These are phyloP conservation scores for Numenius arquata DNA, from an alignment of 2,113 vertebrate genomes.

Conservation along the genomic window DNA sequence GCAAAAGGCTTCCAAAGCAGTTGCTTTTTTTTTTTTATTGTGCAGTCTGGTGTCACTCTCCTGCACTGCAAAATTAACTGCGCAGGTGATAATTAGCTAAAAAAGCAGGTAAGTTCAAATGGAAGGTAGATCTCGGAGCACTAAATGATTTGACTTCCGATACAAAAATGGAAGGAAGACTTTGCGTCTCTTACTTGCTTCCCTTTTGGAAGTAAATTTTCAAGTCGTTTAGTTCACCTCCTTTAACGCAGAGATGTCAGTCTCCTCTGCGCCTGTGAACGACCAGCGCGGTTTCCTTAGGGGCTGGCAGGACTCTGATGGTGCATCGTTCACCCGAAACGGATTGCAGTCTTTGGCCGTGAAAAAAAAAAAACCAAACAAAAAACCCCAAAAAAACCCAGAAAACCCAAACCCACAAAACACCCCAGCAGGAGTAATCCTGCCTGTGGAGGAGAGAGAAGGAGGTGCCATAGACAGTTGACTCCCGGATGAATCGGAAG, in stretches of 20 bases:
- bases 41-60: not conserved
- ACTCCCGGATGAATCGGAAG: not conserved
- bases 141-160: not conserved
- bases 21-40: not conserved
- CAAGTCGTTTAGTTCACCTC: not conserved
- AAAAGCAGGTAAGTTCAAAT: constrained; percentile 44
- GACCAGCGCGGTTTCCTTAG: not conserved
- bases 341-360: not conserved
- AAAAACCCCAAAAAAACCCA: too few relatives aligned
- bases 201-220: not conserved
- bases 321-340: not conserved
- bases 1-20: not conserved
- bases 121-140: not conserved
- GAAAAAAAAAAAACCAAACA: not conserved
- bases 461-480: not conserved
- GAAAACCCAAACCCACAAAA: too few relatives aligned
- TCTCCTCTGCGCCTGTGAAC: not conserved
- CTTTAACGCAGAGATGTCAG: not conserved
- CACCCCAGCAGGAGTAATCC: not conserved
- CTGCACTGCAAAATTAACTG: not conserved
- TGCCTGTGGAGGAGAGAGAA: not conserved
- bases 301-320: not conserved
- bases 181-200: not conserved
- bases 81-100: not conserved
- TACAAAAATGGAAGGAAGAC: not conserved